These are phyloP conservation scores for Ceratosolen solmsi DNA, from an alignment of 1,140 invertebrate genomes.

Conservation along the genomic window DNA sequence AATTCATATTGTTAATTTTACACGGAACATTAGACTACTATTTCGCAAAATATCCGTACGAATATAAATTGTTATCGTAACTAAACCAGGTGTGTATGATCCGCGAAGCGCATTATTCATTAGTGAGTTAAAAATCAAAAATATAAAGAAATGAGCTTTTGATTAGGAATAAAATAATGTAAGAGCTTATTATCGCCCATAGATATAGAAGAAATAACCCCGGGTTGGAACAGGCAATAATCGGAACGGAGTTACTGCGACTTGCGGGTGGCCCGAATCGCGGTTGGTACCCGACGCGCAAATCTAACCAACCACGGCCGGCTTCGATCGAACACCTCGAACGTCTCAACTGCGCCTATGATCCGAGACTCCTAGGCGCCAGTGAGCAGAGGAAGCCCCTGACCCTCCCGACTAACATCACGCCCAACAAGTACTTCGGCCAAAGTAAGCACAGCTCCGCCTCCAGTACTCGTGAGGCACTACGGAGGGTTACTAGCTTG, in stretches of 20 bases:
- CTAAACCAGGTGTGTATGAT: too few relatives aligned
- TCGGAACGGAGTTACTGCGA: constrained; percentile 83
- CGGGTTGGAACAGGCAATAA: constrained; percentile 79
- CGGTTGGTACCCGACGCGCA: constrained; percentile 85
- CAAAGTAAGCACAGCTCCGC: constrained; percentile 77
- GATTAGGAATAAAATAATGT: too few relatives aligned
- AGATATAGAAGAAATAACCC: constrained; percentile 80
- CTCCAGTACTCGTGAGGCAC: constrained; percentile 84
- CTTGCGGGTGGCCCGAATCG: constrained; percentile 84
- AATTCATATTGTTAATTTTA: too few relatives aligned
- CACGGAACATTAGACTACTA: too few relatives aligned
- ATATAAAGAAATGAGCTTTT: too few relatives aligned
- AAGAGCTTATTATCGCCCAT: background rate
- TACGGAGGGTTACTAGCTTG: constrained; percentile 88
- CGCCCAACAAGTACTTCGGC: constrained; percentile 87
- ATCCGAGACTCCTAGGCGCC: constrained; percentile 71
- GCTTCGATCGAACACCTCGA: constrained; percentile 89
- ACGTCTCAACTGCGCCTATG: constrained; percentile 76
- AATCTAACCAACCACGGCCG: constrained; percentile 76
- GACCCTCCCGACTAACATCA: constrained; percentile 87
- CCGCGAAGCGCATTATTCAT: too few relatives aligned
- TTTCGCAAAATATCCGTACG: too few relatives aligned
- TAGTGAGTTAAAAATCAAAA: too few relatives aligned
- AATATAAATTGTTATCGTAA: too few relatives aligned
- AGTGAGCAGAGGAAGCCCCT: constrained; percentile 81